phyloP scores from a whole-genome alignment of 1,140 invertebrate species.

The Phortica variegata region DNA sequence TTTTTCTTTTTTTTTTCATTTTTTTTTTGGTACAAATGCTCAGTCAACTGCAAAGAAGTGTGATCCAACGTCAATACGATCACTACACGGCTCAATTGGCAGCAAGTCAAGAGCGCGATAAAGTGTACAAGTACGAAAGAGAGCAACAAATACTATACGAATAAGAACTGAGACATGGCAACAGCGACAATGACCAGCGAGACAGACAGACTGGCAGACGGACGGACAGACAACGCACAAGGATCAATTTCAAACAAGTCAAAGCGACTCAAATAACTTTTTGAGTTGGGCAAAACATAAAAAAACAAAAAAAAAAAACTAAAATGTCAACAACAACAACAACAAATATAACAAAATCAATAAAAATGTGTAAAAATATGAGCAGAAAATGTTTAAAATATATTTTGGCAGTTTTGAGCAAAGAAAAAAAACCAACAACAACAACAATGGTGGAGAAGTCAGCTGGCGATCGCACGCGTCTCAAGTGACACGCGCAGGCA shows the following conservation, averaged over 20 bases:
- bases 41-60: constrained; percentile 16
- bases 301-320: constrained; percentile 7
- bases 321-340: not conserved
- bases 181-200: too few species aligned
- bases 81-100: constrained; percentile 46
- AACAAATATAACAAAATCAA: not conserved
- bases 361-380: too few species aligned
- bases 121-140: too few species aligned
- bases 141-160: too few species aligned
- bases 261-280: constrained; percentile 9
- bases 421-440: not conserved
- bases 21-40: constrained; percentile 6
- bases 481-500: constrained; percentile 46
- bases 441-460: not conserved
- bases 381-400: too few species aligned
- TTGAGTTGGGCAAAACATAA: not conserved
- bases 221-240: constrained; percentile 2
- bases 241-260: constrained; percentile 46
- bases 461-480: constrained; percentile 53
- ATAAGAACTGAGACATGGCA: not conserved
- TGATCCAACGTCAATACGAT: constrained; percentile 24
- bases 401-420: too few species aligned
- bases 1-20: constrained; percentile 15
- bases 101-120: constrained; percentile 1
- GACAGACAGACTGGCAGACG: too few species aligned